Evolutionary conservation across 2,113 vertebrate species (phyloP).

Genomic region (Lampris incognitus): DNA sequence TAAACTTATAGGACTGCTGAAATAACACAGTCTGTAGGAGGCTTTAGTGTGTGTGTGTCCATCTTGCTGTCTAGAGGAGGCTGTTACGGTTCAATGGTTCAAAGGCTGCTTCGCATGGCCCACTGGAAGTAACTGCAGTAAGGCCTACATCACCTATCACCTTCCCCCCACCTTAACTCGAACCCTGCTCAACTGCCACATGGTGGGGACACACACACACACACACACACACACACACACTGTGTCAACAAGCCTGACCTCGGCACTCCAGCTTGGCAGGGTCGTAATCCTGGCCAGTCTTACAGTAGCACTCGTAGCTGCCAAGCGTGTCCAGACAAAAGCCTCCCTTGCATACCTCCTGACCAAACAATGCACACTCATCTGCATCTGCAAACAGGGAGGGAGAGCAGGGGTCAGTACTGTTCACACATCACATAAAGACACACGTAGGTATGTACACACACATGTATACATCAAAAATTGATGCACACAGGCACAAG

Average conservation of each 20-base stretch:
- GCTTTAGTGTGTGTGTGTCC: no score
- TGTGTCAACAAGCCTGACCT: conserved; percentile 81
- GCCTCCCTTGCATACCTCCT: conserved; percentile 96
- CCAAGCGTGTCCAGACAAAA: conserved; percentile 90
- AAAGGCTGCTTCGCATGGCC: no score
- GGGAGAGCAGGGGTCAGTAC: neutral
- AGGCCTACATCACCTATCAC: no score
- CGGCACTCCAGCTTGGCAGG: conserved; percentile 90
- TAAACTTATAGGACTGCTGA: no score
- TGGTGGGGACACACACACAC: neutral
- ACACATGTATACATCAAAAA: neutral
- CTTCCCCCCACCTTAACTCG: no score
- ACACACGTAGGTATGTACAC: neutral
- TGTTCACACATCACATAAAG: neutral
- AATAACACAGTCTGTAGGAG: no score
- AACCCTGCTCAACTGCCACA: neutral
- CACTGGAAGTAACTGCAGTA: no score
- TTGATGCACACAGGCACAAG: no score
- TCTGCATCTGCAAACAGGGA: conserved; percentile 87
- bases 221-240: conserved; percentile 8
- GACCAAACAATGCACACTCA: conserved; percentile 92
- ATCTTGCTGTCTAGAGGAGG: no score
- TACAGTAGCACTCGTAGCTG: conserved; percentile 96
- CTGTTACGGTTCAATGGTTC: no score
- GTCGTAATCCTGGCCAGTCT: conserved; percentile 93